A percentile compares a stretch with the other conserved stretches of the same genome.
phyloP scores from a whole-genome alignment of 2,888 invertebrate genomes.

The Lithophane leautieri region DNA sequence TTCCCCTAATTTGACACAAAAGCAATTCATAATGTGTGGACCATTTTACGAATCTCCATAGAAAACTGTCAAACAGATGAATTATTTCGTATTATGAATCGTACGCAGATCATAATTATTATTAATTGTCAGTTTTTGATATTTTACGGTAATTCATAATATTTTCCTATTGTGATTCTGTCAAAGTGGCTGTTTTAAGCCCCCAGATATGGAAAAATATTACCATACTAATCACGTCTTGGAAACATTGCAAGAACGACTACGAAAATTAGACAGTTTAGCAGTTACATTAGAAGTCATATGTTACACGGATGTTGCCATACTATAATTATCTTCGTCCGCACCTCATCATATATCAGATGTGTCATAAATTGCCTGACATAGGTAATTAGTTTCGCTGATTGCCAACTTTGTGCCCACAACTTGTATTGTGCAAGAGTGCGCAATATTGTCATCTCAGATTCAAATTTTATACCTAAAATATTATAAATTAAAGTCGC shows the following conservation, averaged over 20 bases:
- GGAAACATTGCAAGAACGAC: background rate
- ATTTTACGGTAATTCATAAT: no score
- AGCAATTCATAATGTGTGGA: no score
- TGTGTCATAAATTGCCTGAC: conserved; percentile 31
- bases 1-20: no score
- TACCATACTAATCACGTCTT: background rate
- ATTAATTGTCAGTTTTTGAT: no score
- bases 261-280: conserved; percentile 25
- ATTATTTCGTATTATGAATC: no score
- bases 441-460: conserved; percentile 7
- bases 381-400: conserved; percentile 22
- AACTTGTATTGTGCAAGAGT: background rate
- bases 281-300: conserved; percentile 32
- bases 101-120: no score
- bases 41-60: no score
- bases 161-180: no score
- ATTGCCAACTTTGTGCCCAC: conserved; percentile 19
- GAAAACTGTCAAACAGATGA: no score
- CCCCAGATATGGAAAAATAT: background rate
- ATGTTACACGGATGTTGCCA: conserved; percentile 41
- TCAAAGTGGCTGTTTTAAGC: no score
- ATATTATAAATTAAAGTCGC: no score
- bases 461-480: background rate
- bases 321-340: conserved; percentile 19
- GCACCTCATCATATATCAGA: conserved; percentile 32